Evolutionary conservation across 2,113 vertebrate genomes (phyloP), one percentile per base, ranked within the genome.

Genomic region (Amblyornis subalaris): DNA sequence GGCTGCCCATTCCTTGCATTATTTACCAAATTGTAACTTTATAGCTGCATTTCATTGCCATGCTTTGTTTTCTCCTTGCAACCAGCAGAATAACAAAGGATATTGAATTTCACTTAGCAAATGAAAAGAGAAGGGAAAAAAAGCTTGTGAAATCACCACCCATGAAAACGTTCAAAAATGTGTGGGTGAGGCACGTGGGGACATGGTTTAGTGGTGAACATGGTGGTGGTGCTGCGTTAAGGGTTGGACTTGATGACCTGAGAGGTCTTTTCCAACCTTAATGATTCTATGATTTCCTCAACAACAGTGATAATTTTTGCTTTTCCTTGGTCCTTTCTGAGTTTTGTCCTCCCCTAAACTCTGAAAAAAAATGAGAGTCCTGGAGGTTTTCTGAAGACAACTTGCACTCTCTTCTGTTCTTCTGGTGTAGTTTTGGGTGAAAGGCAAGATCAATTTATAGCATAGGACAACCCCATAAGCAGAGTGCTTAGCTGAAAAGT

Each of bases 91-190:
- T n/a, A 61, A 67, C 12, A 60, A 60, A 60, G 20, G 29, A 20
- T 58, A 36, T 0, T 44, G 21, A 66, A 75, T 65, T 70, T 44
- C 24, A 35, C 18, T 58, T 80, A 54, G 7, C 9, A 91, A 54
- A 65, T n/a, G 1, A 36, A 58, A 67, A 69, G 5, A 57, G n/a
- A 0, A 1, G 16, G 19, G 10, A 1, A 3, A 7, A 24, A 9
- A 24, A 18, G 35, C 3, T 8, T 5, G 26, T 50, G 14, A 28
- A 51, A 10, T 48, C 26, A 36, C 14, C 45, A 26, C 21, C 66
- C 7, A 25, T 50, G n/a, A 9, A 7, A 6, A 25, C 14, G n/a
- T 7, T 67, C 17, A 35, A 42, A 44, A 22, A 42, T 29, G 1
- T 33, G 40, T 65, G 19, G n/a, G 12, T n/a, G 12, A 33, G 64